Evolutionary conservation across 1,140 invertebrate genomes (phyloP), one percentile per base, ranked within the genome.

Genomic region (Mycetomoellerius zeteki): DNA sequence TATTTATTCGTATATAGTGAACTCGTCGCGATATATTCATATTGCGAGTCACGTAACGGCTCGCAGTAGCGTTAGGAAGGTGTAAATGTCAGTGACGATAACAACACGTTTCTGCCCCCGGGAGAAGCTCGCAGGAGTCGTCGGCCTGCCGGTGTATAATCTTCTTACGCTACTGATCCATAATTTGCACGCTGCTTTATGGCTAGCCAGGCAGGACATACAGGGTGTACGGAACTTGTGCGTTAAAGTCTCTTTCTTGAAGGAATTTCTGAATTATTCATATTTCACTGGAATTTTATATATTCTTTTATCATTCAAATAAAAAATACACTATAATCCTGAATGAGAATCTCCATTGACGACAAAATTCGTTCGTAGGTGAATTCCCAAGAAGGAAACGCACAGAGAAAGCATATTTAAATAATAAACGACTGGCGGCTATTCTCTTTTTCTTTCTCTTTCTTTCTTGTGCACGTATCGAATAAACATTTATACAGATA

Each of bases 51-150:
- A 73, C 71, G 88, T 89, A 89, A 86, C 69, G 84, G 56, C 37
- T 24, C 84, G 62, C 67, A 64, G 85, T 86, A 90, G 88, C 76
- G 88, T 86, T 89, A 80, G 85, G 60, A 71, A 89, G 84, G 88
- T 90, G 88, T 86, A 90, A 90, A 90, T 90, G 88, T 90, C 88
- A 90, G 88, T 88, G 62, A 54, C 88, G 88, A 90, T 90, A 90
- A 90, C 80, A 84, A 60, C 85, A 86, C 75, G 88, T 86, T 86
- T 80, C 84, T 67, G 65, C 81, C 62, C 33, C 64, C 52, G 47
- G 30, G 86, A 73, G 67, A 37, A 56, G 54, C 47, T 73, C 67
- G 56, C 88, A 65, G 72, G 80, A 89, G 47, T 89, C 81, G 72
- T 78, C 87, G 81, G 73, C 73, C 27, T 60, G 75, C 43, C 75